Evolutionary conservation across 2,888 invertebrate genomes (phyloP), one percentile per base, ranked within the genome.

Genomic region (Helicoverpa assulta): DNA sequence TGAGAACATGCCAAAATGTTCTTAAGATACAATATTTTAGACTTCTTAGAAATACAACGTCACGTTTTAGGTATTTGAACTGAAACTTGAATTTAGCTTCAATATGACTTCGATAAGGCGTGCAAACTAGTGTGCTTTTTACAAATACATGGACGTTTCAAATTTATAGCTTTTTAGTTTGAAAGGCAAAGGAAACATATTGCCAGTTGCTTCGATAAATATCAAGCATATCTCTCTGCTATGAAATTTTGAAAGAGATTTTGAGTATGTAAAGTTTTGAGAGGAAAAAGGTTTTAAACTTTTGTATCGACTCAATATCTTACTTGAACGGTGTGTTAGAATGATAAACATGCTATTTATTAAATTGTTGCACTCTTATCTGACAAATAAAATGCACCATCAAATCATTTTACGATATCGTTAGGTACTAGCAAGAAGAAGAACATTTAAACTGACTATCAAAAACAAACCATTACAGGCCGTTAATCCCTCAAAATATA

Each of bases 11-110:
- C 53, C 33, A 53, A 33, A 73, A 73, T 12, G 73, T 12, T 76
- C 2, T 10, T 10, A 50, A 8, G 29, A 50, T 26, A 52, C 5
- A 77, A 63, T 64, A 47, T 51, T 47, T 21, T 75, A 57, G 19
- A 26, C n/a, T 59, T 50, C 16, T 55, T 52, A 37, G 51, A 59
- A 60, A 65, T 55, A 52, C 37, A 37, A 60, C 55, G 21, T 51
- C 79, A 52, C 57, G 57, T 54, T 57, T 54, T 4, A 53, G 19
- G 29, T 61, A 37, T 40, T 77, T 77, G 56, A 77, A 64, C 54
- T 55, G 6, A 40, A n/a, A 55, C 33, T 33, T 33, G 33, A 73
- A 67, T 67, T 73, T 57, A 16, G 73, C 66, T 73, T 67, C 51
- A 61, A 78, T 66, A 78, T 29, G 50, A 60, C 43, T 52, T 43